Base-by-base conservation (phyloP, 2,113 vertebrate genomes). In the Amazona guildingii region DNA sequence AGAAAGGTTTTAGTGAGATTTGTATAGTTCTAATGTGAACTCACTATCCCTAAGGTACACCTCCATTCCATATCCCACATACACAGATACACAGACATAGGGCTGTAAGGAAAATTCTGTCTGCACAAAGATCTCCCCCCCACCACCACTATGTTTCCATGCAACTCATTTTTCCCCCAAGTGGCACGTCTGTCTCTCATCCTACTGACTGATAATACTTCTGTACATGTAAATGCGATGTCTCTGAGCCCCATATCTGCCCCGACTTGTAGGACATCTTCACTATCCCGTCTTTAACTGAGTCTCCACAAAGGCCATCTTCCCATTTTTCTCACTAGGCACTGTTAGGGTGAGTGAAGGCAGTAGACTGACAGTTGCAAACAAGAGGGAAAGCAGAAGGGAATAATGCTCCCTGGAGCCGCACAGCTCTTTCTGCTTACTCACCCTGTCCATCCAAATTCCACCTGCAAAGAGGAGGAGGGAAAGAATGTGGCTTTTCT, bases 41-140 rank as follows among this genome's bases (percentile, higher is more conserved):
- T 31, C 51, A 48, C 20, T 23, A 5, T 25, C 46, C 44, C 16
- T 37, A 66, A 41, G 55, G 61, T 31, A 62, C 44, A 31, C 5
- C 43, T 17, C 13, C 2, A 0, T 41, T 6, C 46, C 1, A 4
- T 35, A 24, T 35, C 57, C 21, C 13, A 35, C 57, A 35, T 9
- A 15, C 33, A 59, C 31, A 57, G 33, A n/a, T 10, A 17, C 18
- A 24, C 7, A 12, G 4, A 18, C 18, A n/a, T 41, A 61, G 31
- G 9, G 35, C 49, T 48, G 7, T 8, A 3, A 66, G n/a, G 44
- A 75, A 49, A 17, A 35, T 33, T n/a, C 51, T 48, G 4, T 13
- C n/a, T 74, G 44, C 62, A 67, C 16, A 35, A 19, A 82, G 19
- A 18, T 52, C 66, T 82, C 29, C 19, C 21, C 1, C 2, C 25